phyloP scores from a whole-genome alignment of 64 coral and sea anemone species.

The Stichodactyla helianthus region DNA sequence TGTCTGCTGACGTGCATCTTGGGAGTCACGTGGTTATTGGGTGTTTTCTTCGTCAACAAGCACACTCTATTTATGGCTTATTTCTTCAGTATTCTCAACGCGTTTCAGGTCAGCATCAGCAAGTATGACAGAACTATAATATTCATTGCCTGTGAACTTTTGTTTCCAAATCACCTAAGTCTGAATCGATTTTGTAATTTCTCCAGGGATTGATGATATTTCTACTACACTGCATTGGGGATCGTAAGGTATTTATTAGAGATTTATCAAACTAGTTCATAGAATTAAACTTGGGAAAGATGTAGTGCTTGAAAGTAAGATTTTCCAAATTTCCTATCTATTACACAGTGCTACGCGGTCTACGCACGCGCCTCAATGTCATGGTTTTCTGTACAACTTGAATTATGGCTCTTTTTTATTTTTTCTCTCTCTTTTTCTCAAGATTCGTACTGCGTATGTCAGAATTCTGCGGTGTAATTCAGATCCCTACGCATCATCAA shows the following conservation, averaged over 20 bases:
- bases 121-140: background rate
- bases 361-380: too few species aligned
- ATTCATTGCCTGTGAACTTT: background rate
- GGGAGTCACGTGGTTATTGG: conserved; percentile 77
- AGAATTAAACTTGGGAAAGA: too few species aligned
- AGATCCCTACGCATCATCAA: conserved; percentile 2
- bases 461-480: background rate
- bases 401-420: background rate
- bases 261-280: background rate
- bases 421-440: background rate
- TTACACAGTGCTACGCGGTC: too few species aligned
- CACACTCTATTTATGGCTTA: conserved; percentile 65
- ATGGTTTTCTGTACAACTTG: too few species aligned
- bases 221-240: conserved; percentile 71
- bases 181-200: background rate
- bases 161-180: too few species aligned
- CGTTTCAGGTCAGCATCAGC: conserved; percentile 42
- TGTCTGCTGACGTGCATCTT: conserved; percentile 72
- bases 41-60: conserved; percentile 73
- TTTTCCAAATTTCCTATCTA: too few species aligned
- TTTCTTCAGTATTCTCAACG: conserved; percentile 75
- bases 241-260: conserved; percentile 47
- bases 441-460: conserved; percentile 6
- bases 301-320: too few species aligned
- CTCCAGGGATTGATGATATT: conserved; percentile 79